These are phyloP conservation scores for Pteronotus mesoamericanus DNA, from an alignment of 2,797 vertebrate genomes.

Conservation along the genomic window DNA sequence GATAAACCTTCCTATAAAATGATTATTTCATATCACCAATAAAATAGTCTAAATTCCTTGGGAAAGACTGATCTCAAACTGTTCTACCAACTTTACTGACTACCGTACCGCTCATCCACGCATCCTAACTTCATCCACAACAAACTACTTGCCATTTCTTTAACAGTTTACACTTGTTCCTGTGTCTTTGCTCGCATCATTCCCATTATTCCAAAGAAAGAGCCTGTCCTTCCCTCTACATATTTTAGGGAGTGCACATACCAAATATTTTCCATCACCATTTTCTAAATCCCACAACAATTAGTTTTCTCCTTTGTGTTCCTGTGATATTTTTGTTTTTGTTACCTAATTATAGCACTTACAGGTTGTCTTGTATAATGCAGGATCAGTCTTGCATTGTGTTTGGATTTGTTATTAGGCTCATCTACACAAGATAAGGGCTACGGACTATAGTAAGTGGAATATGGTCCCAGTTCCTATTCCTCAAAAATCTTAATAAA, in stretches of 20 bases:
- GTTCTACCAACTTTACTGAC: not conserved
- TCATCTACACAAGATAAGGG: not conserved
- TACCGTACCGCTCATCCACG: not conserved
- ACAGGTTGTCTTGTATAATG: not conserved
- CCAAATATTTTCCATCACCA: not conserved
- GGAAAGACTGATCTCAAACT: not conserved
- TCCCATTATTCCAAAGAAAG: not conserved
- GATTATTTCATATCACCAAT: not conserved
- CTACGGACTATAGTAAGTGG: not conserved
- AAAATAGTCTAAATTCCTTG: not conserved
- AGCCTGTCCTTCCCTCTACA: not conserved
- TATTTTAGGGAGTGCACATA: not conserved
- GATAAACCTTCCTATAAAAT: not conserved
- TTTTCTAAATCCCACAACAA: not conserved
- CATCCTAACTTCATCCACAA: not conserved
- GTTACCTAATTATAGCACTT: not conserved
- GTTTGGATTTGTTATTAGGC: not conserved
- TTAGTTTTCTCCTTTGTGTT: not conserved
- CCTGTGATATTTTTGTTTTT: not conserved
- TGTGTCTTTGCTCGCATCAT: not conserved
- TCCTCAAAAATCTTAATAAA: not conserved
- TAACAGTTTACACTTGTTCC: not conserved
- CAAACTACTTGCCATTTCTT: not conserved
- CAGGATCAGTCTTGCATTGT: too few species aligned
- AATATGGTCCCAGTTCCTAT: not conserved